Base-by-base conservation (phyloP, 1,140 invertebrate genomes). In the Monochamus saltuarius region DNA sequence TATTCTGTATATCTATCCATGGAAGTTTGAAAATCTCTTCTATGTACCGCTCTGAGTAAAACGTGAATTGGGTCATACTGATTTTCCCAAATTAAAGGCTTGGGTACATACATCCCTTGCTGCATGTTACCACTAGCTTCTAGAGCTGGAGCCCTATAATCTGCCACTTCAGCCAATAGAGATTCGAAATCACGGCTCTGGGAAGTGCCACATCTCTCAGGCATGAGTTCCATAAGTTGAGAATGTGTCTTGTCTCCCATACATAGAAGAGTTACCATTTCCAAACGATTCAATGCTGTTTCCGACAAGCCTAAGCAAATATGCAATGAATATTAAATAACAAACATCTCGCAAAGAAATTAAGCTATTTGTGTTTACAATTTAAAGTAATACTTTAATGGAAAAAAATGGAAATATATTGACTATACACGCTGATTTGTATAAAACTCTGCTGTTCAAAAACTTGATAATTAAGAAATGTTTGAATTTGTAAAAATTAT, bases 31-130 rank as follows among this genome's bases (percentile, higher is more conserved):
- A 95, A 97, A 75, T 99, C 95, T 69, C 89, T 84, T 37, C 93
- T 80, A 78, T 98, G 94, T 1, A 97, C 91, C 19, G 94, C 93
- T 70, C 96, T 80, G 1, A 97, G 78, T 16, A 95, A 79, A 4
- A 97, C 91, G 76, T 97, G 93, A 45, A 99, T 84, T 2, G 96
- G 96, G 81, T 98, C 94, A 75, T 95, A 99, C 66, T 95, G 85
- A 55, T 88, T 83, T 72, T 95, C 87, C 95, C 95, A 98, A 17
- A 98, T 89, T 17, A 84, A 80, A 35, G 89, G 82, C 77, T 92
- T 92, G 8, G 95, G 95, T 40, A 90, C 88, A 77, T 97, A 98
- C 79, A 94, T 90, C 10, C 95, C 95, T 76, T 98, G 95, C 70
- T 95, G 90, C 81, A 97, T 88, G 77, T 66, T 72, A 9, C 65